A percentile compares a stretch with the other conserved stretches of the same genome.
Evolutionary conservation across 2,888 invertebrate species (phyloP).

Genomic region (Dusona sp.): DNA sequence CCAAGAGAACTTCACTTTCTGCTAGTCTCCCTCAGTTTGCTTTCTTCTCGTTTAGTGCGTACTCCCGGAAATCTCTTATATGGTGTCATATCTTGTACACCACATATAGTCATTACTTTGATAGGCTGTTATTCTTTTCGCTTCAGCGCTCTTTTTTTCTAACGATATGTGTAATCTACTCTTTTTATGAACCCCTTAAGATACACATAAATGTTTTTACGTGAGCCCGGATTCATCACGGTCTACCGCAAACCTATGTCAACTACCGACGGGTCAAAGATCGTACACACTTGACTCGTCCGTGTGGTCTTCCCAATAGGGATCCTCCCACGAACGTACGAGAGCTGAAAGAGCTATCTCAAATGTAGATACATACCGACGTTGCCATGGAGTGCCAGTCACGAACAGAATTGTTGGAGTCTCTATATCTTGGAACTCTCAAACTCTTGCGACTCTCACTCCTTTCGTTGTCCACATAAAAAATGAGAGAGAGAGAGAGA

Average conservation of each 20-base stretch:
- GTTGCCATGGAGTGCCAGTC: constrained; percentile 46
- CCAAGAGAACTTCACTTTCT: constrained; percentile 56
- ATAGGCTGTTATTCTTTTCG: constrained; percentile 28
- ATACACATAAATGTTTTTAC: constrained; percentile 1
- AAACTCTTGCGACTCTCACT: constrained; percentile 42
- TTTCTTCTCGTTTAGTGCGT: constrained; percentile 3
- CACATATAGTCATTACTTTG: constrained; percentile 46
- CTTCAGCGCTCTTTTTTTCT: constrained; percentile 6
- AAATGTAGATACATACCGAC: constrained; percentile 52
- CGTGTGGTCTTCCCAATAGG: constrained; percentile 54
- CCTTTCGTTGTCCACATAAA: constrained; percentile 3
- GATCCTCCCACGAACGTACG: constrained; percentile 50
- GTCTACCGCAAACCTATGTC: constrained; percentile 39
- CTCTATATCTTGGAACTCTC: constrained; percentile 42
- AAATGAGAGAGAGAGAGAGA: constrained; percentile 26
- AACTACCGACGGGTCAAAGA: constrained; percentile 32
- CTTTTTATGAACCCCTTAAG: not conserved
- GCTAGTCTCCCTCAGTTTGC: not conserved
- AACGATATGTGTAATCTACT: constrained; percentile 5
- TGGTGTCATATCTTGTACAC: constrained; percentile 43
- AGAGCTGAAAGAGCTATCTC: constrained; percentile 39
- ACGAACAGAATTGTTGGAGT: constrained; percentile 28
- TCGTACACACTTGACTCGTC: constrained; percentile 38
- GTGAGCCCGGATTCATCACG: constrained; percentile 3
- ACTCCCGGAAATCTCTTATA: constrained; percentile 39